Conservation (phyloP, 2,888 invertebrate species). For the Pedicia rivosa region DNA sequence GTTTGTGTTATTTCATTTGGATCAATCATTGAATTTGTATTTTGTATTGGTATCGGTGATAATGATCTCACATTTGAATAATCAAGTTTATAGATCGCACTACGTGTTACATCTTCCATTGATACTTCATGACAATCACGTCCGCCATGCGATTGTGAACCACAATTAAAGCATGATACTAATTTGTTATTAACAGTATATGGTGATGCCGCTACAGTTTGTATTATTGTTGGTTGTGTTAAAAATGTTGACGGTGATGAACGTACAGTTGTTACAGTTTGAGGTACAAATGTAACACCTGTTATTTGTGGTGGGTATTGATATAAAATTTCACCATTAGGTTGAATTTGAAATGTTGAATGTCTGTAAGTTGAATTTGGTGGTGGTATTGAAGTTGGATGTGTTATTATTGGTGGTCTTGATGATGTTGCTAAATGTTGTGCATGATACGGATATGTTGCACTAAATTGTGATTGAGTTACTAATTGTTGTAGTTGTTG, state of each 20-base stretch:
- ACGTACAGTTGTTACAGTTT: conserved; percentile 13
- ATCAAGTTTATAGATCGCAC: conserved; percentile 51
- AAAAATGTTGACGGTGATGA: conserved; percentile 17
- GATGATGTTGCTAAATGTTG: conserved; percentile 19
- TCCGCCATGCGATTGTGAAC: conserved; percentile 66
- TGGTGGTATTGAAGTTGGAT: conserved; percentile 20
- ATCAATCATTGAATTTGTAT: background rate
- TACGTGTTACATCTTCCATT: conserved; percentile 80
- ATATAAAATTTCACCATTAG: conserved; percentile 39
- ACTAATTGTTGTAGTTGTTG: conserved; percentile 17
- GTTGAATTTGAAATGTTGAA: conserved; percentile 31
- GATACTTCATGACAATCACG: conserved; percentile 80
- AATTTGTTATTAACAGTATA: conserved; percentile 20
- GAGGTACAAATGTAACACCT: conserved; percentile 14
- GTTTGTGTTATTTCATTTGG: background rate
- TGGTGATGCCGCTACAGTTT: conserved; percentile 18
- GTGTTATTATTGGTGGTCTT: conserved; percentile 21
- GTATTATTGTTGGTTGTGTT: conserved; percentile 20
- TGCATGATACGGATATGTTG: conserved; percentile 25
- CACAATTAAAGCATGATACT: conserved; percentile 81
- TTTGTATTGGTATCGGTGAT: conserved; percentile 2
- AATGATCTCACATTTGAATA: conserved; percentile 30
- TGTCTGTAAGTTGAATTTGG: conserved; percentile 21
- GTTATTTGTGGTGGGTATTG: conserved; percentile 14
- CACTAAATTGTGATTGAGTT: conserved; percentile 14